Evolutionary conservation across 2,888 invertebrate genomes (phyloP).

Genomic region (Heterodera filipjevi): DNA sequence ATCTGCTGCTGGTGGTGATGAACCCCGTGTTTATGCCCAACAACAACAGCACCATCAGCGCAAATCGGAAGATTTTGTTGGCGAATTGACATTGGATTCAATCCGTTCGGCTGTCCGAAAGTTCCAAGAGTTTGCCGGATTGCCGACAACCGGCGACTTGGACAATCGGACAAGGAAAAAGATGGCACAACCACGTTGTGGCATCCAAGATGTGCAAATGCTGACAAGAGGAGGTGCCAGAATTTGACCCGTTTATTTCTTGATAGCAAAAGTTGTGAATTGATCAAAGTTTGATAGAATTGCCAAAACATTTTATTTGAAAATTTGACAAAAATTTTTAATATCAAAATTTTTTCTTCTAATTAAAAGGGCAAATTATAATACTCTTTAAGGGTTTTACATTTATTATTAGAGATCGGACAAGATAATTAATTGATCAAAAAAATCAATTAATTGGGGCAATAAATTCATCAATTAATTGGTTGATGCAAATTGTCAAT

Average conservation of each 20-base stretch:
- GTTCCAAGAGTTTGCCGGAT: constrained; percentile 64
- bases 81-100: constrained; percentile 6
- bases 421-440: no score
- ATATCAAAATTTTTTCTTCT: no score
- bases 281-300: no score
- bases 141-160: constrained; percentile 56
- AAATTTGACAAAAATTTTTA: no score
- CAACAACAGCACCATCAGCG: background rate
- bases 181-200: constrained; percentile 62
- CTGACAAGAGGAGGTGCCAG: constrained; percentile 39
- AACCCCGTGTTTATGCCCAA: background rate
- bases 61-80: background rate
- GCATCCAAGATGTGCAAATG: constrained; percentile 57
- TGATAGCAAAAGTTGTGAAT: no score
- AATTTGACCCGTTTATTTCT: background rate
- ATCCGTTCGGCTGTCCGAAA: constrained; percentile 18
- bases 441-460: no score
- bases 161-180: constrained; percentile 58
- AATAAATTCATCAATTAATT: no score
- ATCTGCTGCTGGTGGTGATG: background rate
- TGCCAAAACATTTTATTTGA: no score
- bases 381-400: no score
- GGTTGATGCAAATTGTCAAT: no score
- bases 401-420: no score
- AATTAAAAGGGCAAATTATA: no score